Base-by-base conservation (phyloP, 1,140 invertebrate genomes). In the Cylas formicarius region DNA sequence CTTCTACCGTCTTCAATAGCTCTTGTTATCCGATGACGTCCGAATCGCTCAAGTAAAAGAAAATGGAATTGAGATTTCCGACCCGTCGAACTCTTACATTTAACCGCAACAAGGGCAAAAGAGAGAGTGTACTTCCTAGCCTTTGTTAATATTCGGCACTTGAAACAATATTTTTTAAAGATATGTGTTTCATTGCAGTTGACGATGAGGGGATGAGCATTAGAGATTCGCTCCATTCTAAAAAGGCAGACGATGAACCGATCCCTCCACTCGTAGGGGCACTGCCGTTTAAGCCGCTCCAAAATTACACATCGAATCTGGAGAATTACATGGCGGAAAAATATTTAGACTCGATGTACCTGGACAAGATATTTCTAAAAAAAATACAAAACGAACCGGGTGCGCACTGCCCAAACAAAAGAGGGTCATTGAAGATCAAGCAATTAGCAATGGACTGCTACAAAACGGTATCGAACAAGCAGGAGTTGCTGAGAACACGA, bases 331-430 rank as follows among this genome's bases (percentile, higher is more conserved):
- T 69, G 68, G 45, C 72, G 17, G 70, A 72, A 61, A 75, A 71
- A 52, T 75, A 74, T 56, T 54, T 75, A 13, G 70, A 72, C n/a
- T 65, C 67, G 0, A 70, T 74, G 67, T 72, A 69, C 14, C 63
- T 68, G 18, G 72, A 75, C 48, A 74, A 73, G 51, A 67, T 71
- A 44, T 75, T 72, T 46, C 53, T 74, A 3, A 65, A 70, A 44
- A 57, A 66, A 14, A 52, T 73, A 4, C 63, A 51, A 23, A 61
- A 64, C 16, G 63, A 69, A 51, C 56, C 50, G 7, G 66, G 71
- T n/a, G 48, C 71, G 6, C 55, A 55, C 18, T 71, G 67, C 34
- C 70, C 72, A 1, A 75, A 75, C 53, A 48, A 66, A 16, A 50
- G 49, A 16, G 71, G 72, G 16, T 69, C 66, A 34, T 41, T 54